Evolutionary conservation across 2,113 vertebrate species (phyloP).

Genomic region (Nycticebus coucang): DNA sequence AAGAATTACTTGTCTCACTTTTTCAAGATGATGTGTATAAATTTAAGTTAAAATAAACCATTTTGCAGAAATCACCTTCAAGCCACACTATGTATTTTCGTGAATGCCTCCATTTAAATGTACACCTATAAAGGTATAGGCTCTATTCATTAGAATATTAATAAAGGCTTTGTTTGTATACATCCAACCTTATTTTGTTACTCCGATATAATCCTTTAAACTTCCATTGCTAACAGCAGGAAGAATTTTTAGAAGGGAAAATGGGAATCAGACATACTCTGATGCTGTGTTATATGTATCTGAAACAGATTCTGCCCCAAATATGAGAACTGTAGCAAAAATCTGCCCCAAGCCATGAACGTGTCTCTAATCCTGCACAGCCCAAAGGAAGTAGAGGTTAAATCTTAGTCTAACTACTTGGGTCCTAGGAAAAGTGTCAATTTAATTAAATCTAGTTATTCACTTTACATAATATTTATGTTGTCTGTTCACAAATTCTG

Average conservation of each 20-base stretch:
- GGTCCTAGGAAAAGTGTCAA: background rate
- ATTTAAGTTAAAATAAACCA: background rate
- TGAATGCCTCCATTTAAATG: background rate
- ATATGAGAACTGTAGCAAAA: background rate
- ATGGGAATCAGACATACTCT: background rate
- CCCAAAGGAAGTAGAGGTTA: background rate
- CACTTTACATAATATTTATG: background rate
- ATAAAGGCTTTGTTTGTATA: background rate
- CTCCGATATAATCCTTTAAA: background rate
- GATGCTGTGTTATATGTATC: background rate
- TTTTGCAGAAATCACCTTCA: background rate
- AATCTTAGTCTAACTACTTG: slow-evolving; percentile 18
- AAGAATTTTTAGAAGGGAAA: background rate
- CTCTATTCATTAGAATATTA: background rate
- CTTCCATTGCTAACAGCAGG: background rate
- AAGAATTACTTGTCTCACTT: background rate
- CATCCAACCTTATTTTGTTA: background rate
- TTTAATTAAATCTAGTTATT: slow-evolving; percentile 15
- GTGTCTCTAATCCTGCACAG: background rate
- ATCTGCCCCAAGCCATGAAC: background rate
- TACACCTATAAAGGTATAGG: background rate
- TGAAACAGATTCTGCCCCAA: background rate
- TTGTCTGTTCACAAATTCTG: background rate
- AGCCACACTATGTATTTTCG: background rate
- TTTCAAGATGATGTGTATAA: background rate